Evolutionary conservation across 2,797 vertebrate genomes (phyloP), one percentile per base, ranked within the genome.

Genomic region (Petrocephalus sullivani): DNA sequence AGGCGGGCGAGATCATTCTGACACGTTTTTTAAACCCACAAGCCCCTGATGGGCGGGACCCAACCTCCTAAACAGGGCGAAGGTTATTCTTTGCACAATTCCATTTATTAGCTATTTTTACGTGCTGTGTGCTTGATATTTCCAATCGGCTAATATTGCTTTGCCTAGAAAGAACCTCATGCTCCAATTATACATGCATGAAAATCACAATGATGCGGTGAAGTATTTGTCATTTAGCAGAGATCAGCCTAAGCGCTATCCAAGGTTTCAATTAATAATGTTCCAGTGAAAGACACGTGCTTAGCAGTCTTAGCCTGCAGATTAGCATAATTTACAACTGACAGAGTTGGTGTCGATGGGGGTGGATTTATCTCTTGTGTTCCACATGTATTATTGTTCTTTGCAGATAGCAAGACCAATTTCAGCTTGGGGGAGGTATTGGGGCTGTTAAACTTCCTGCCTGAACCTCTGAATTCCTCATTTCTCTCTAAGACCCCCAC

Each of bases 301-400:
- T 91, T 92, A 91, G 91, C 88, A 91, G 91, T 92, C 92, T 93
- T 94, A 94, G 94, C 95, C 91, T 94, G 92, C 93, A 87, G 94
- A 94, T 94, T 93, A 94, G 91, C 94, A 96, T 94, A 92, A 95
- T 95, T 78, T 95, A 95, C 86, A 89, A 61, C 78, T 88, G 37
- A n/a, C 57, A 58, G n/a, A 53, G 12, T 71, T 28, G 54, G 49
- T 49, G 60, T 86, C 56, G 84, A 89, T 87, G 81, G 78, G 84
- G 71, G 1, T 9, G 5, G 1, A n/a, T 75, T 85, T 21, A 23
- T 87, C 58, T 60, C 87, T 41, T 75, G 51, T 41, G 60, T 21
- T 75, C 64, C 49, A 56, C 58, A 49, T 87, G 46, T 41, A 67
- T 88, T 54, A 84, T 82, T 56, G 46, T 83, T 64, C 86, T 58